Base-by-base conservation (phyloP, 2,888 invertebrate genomes). In the Agrochola lota region DNA sequence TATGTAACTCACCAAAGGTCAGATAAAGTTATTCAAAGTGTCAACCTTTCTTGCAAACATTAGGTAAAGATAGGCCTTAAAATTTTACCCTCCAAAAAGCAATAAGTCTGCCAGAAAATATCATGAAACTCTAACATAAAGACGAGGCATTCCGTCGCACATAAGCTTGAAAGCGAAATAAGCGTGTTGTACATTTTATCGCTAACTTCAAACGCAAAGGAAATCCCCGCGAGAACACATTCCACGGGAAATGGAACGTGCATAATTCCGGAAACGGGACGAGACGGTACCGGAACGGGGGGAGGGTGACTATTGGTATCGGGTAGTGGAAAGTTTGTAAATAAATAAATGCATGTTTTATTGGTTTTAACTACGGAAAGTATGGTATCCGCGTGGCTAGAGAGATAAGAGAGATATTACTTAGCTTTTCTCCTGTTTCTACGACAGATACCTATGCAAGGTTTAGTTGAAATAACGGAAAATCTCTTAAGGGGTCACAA, bases 211-310 rank as follows among this genome's bases (percentile, higher is more conserved):
- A 71, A 85, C 55, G 70, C 49, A 64, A 69, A 82, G 83, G 83
- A 85, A 85, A 77, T 85, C 71, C 78, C 68, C 20, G 59, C 3
- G 55, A 55, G 60, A 67, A 52, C 43, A 73, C 69, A 82, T 83
- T 78, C 49, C 70, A 49, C 64, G 52, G 75, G 86, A 85, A 84
- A 79, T 85, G 40, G 78, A 75, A 67, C 78, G 71, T 72, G 62
- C 43, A 72, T 74, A 82, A 85, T 69, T 57, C 57, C 78, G 66
- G 83, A 64, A 43, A 64, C 81, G 67, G 55, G 17, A 40, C 46
- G 52, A 55, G 12, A 40, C 12, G 64, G 55, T n/a, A 20, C 67
- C 40, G 35, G 46, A 1, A 15, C n/a, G 40, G 43, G 12, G 12
- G 23, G n/a, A 20, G 15, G n/a, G 43, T 5, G 35, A 26, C 30